These are phyloP conservation scores for Brienomyrus brachyistius DNA, from an alignment of 2,113 vertebrate species.

Conservation along the genomic window DNA sequence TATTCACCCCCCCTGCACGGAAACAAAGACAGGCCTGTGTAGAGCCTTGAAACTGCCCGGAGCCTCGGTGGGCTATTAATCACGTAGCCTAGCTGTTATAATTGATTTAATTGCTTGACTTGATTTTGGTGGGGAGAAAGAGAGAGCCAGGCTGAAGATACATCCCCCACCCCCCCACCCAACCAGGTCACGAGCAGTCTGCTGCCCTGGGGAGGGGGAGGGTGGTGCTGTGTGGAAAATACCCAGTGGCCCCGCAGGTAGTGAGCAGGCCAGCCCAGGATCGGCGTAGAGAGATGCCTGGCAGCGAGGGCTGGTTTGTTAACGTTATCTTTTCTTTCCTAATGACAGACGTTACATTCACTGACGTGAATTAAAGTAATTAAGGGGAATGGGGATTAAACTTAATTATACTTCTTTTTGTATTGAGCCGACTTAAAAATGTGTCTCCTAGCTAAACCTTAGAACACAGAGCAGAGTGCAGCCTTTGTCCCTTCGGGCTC, in stretches of 20 bases:
- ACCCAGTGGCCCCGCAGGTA: neutral
- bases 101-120: neutral
- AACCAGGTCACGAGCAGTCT: neutral
- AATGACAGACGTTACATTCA: neutral
- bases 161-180: neutral
- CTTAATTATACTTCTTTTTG: neutral
- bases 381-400: neutral
- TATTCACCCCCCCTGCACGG: neutral
- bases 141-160: neutral
- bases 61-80: neutral
- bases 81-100: neutral
- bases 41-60: neutral
- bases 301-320: neutral
- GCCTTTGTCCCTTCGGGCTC: neutral
- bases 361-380: neutral
- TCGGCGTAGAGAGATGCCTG: neutral
- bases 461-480: neutral
- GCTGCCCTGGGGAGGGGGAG: neutral
- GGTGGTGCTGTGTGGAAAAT: neutral
- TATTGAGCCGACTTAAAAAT: neutral
- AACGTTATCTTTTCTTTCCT: neutral
- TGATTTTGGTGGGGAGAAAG: neutral
- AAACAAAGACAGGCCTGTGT: slow-evolving; percentile 12
- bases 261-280: neutral
- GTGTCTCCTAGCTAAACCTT: neutral